Conservation (phyloP, 2,888 invertebrate genomes). For the Calliopum simillimum region DNA sequence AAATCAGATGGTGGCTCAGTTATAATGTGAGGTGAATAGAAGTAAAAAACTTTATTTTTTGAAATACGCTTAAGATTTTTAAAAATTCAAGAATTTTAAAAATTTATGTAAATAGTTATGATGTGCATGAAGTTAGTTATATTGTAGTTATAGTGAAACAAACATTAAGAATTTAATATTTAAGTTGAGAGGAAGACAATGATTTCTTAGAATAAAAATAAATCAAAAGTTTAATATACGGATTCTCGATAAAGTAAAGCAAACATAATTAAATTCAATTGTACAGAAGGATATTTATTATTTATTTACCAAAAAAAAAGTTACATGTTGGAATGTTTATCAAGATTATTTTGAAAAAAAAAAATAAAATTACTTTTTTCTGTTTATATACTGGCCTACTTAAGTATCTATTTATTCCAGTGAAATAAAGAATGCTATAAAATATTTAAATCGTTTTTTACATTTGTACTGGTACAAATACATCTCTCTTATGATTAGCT, state of each 20-base stretch:
- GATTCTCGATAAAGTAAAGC: neutral
- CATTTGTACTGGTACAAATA: too few relatives aligned
- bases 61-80: constrained; percentile 31
- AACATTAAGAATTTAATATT: neutral
- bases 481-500: too few relatives aligned
- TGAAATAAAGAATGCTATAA: too few relatives aligned
- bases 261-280: neutral
- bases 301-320: constrained; percentile 8
- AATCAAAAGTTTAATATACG: neutral
- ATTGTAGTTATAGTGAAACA: neutral
- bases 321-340: constrained; percentile 1
- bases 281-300: neutral
- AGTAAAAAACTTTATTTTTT: neutral
- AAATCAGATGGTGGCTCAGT: constrained; percentile 59
- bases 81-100: neutral
- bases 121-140: too few relatives aligned
- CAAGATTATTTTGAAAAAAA: neutral
- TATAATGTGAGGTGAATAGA: constrained; percentile 21
- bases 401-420: too few relatives aligned
- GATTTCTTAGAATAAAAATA: constrained; percentile 4
- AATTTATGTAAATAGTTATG: neutral
- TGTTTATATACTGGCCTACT: neutral
- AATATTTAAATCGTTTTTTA: too few relatives aligned
- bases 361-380: neutral
- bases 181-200: neutral